Percentiles rank a stretch among this genome's conserved stretches.
Evolutionary conservation across 2,113 vertebrate species (phyloP).

Genomic region (Entomyzon cyanotis): DNA sequence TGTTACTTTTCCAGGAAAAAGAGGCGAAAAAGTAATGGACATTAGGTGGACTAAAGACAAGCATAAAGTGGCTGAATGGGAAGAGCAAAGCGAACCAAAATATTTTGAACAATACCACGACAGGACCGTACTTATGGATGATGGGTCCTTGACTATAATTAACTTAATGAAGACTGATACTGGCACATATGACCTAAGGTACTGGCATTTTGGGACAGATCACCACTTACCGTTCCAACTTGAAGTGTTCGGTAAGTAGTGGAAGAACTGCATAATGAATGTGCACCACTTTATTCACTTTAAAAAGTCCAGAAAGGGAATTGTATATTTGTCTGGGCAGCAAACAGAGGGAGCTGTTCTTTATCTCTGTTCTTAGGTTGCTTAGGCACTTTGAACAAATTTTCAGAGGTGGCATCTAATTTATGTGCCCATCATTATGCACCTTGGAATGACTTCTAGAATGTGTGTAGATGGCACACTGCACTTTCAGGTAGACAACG

Average conservation of each 20-base stretch:
- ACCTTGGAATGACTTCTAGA: neutral
- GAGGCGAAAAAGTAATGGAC: neutral
- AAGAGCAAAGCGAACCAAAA: accelerated
- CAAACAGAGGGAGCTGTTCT: neutral
- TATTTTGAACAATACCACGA: accelerated
- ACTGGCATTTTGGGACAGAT: accelerated
- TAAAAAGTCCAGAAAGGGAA: neutral
- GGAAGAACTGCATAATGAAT: neutral
- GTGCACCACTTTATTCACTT: neutral
- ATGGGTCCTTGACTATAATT: neutral
- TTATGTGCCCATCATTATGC: neutral
- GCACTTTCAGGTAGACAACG: neutral
- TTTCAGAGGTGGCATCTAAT: neutral
- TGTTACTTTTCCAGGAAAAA: conserved; percentile 17
- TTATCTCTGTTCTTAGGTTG: neutral
- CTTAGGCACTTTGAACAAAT: neutral
- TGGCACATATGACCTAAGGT: neutral
- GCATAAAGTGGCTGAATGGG: neutral
- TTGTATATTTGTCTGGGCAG: neutral
- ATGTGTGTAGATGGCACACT: neutral
- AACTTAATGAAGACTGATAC: neutral
- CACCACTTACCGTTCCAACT: accelerated
- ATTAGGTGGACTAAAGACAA: neutral
- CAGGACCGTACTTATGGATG: neutral
- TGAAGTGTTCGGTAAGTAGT: neutral